Conservation (phyloP, 2,888 invertebrate genomes). For the Lumbricus terrestris region DNA sequence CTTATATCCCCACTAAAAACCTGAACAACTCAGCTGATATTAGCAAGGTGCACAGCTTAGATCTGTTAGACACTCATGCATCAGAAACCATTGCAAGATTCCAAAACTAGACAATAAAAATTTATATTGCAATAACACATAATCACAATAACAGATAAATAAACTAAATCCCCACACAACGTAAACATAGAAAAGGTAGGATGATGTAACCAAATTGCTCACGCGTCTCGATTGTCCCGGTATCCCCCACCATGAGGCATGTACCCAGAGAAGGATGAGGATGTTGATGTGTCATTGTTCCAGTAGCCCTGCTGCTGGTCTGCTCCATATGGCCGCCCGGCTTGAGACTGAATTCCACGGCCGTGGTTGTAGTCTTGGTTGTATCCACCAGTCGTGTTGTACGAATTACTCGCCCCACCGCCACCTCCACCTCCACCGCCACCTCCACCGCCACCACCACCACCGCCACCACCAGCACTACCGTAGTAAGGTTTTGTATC, state of each 20-base stretch:
- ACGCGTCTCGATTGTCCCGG: not conserved
- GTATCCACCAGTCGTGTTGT: not conserved
- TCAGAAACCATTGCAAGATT: not conserved
- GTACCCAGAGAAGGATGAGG: not conserved
- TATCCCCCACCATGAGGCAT: not conserved
- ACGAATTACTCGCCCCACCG: not conserved
- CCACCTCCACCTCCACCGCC: not conserved
- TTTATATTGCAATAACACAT: not conserved
- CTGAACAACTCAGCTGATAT: not conserved
- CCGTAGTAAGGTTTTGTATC: not conserved
- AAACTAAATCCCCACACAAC: not conserved
- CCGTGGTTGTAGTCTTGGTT: slow-evolving; percentile 10
- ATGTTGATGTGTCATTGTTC: not conserved
- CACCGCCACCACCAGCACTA: not conserved
- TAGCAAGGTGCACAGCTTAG: no score
- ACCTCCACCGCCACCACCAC: not conserved
- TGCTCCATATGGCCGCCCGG: not conserved
- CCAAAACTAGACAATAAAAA: not conserved
- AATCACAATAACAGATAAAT: not conserved
- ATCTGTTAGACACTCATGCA: not conserved
- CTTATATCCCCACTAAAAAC: no score
- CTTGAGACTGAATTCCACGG: not conserved
- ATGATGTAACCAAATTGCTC: not conserved
- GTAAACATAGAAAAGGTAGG: not conserved
- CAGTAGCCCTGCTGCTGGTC: not conserved